A percentile compares a stretch with the other conserved stretches of the same genome.
Conservation (phyloP, 2,113 vertebrate genomes). For the Talpa occidentalis region DNA sequence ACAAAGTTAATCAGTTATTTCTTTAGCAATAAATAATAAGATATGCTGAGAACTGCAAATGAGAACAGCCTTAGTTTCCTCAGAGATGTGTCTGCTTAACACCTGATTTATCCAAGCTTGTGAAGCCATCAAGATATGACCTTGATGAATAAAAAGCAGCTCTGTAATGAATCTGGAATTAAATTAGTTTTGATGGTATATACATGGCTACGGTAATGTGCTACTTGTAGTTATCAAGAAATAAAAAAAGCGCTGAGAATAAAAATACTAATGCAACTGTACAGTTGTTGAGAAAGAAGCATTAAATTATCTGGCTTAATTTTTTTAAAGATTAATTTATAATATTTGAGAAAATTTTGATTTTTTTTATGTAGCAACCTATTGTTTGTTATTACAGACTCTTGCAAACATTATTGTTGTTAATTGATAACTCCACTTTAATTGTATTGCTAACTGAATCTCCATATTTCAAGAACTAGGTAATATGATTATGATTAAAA, state of each 20-base stretch:
- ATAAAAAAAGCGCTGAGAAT: constrained; percentile 27
- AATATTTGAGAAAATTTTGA: background rate
- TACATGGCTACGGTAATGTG: constrained; percentile 71
- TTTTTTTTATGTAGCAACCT: background rate
- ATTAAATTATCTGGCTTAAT: background rate
- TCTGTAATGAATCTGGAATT: constrained; percentile 80
- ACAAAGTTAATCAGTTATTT: constrained; percentile 91
- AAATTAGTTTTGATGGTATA: constrained; percentile 81
- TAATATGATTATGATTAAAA: background rate
- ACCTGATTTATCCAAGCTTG: constrained; percentile 87
- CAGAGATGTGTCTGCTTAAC: constrained; percentile 86
- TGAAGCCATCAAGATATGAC: constrained; percentile 84
- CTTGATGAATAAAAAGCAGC: constrained; percentile 85
- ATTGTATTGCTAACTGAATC: constrained; percentile 13
- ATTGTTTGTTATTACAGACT: background rate
- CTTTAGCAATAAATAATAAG: constrained; percentile 89
- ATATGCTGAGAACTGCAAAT: constrained; percentile 87
- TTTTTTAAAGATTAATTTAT: background rate
- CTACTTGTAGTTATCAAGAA: constrained; percentile 64
- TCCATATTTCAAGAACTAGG: constrained; percentile 7
- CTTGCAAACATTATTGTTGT: background rate
- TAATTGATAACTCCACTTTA: background rate
- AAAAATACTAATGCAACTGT: background rate
- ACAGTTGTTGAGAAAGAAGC: constrained; percentile 23
- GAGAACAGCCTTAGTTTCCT: constrained; percentile 85